Evolutionary conservation across 2,888 invertebrate species (phyloP), one percentile per base, ranked within the genome.

Genomic region (Iphiclides podalirius): DNA sequence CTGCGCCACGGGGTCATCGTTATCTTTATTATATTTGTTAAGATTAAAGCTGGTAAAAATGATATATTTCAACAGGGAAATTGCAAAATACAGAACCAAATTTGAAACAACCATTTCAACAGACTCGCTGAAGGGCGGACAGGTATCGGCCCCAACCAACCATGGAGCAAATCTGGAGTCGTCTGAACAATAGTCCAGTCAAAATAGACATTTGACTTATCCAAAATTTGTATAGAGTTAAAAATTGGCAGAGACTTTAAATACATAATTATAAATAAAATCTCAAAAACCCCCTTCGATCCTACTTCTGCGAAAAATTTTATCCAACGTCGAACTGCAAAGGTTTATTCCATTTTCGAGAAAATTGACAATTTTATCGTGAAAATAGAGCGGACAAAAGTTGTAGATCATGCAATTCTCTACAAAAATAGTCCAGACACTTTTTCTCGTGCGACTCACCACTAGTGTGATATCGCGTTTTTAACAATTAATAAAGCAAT

Each of bases 111-210:
- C n/a, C n/a, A n/a, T n/a, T n/a, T n/a, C n/a, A n/a, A n/a, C n/a
- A n/a, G n/a, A n/a, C n/a, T n/a, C n/a, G n/a, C n/a, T n/a, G n/a
- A n/a, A n/a, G n/a, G n/a, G n/a, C n/a, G n/a, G n/a, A n/a, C n/a
- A n/a, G n/a, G n/a, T n/a, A n/a, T n/a, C n/a, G n/a, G n/a, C n/a
- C n/a, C n/a, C n/a, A n/a, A n/a, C n/a, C n/a, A n/a, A n/a, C n/a
- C n/a, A n/a, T n/a, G n/a, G n/a, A n/a, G n/a, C n/a, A n/a, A n/a
- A n/a, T n/a, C n/a, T n/a, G n/a, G n/a, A n/a, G n/a, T n/a, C n/a
- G n/a, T n/a, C n/a, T n/a, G n/a, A n/a, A n/a, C n/a, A n/a, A n/a
- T 28, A 41, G 20, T 40, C 40, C 40, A 40, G 40, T 40, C 40
- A 40, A 40, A 40, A 40, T 40, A 40, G 40, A 40, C 40, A 40